Evolutionary conservation across 2,888 invertebrate genomes (phyloP).

Genomic region (Nebria brevicollis): DNA sequence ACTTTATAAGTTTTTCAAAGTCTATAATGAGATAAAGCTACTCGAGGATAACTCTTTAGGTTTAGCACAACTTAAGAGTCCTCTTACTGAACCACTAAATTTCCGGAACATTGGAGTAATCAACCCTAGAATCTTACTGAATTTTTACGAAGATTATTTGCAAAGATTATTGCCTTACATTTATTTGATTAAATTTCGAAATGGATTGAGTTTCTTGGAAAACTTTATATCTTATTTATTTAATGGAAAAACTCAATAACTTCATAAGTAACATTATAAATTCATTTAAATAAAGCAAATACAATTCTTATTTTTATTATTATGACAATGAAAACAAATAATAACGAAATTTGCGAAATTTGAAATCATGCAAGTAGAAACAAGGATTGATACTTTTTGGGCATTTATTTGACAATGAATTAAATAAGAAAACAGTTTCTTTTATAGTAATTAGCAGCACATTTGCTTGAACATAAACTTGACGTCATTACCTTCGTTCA

Average conservation of each 20-base stretch:
- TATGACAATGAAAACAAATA: too few relatives aligned
- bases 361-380: too few relatives aligned
- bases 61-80: not conserved
- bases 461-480: too few relatives aligned
- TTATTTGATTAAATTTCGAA: not conserved
- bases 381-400: too few relatives aligned
- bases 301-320: too few relatives aligned
- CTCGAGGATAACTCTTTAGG: not conserved
- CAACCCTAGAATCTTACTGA: not conserved
- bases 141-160: not conserved
- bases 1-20: conserved; percentile 12
- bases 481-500: too few relatives aligned
- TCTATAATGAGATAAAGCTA: conserved; percentile 25
- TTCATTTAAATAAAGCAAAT: not conserved
- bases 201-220: not conserved
- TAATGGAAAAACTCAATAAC: not conserved
- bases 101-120: not conserved
- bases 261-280: not conserved
- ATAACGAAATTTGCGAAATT: too few relatives aligned
- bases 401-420: too few relatives aligned
- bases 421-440: too few relatives aligned
- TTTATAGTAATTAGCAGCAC: too few relatives aligned
- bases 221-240: not conserved
- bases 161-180: not conserved
- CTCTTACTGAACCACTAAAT: not conserved